Evolutionary conservation across 2,888 invertebrate genomes (phyloP), one percentile per base, ranked within the genome.

Genomic region (Stenurella melanura): DNA sequence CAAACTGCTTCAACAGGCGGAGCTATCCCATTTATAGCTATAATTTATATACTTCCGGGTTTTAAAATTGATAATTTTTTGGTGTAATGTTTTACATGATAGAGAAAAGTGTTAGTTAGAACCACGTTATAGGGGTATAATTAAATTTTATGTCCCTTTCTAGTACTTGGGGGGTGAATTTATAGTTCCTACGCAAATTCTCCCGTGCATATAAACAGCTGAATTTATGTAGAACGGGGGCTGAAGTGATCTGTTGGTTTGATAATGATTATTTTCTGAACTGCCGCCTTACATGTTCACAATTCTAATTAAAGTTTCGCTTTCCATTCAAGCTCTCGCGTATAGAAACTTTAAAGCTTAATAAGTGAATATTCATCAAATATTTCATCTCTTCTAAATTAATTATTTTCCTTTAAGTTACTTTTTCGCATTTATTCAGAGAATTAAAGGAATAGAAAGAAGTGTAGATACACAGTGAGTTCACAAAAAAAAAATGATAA

Each of bases 151-250:
- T 58, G 56, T 26, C 57, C 15, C 69, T 58, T 57, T 56, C 67
- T 26, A 19, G 38, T 17, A 21, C 42, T 30, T 61, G 26, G 11
- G 18, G 69, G 34, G 26, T 57, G 10, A 17, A 69, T 69, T 69
- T 69, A 69, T 69, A n/a, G 57, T 57, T 69, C 18, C 56, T 21
- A 69, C 30, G 57, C 57, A 69, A 57, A 69, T 69, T 69, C 69
- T 34, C 30, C 57, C 56, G 57, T 69, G 69, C 57, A 69, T 57
- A 69, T 57, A 69, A 69, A 69, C 69, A 50, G 30, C 69, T 18
- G 57, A n/a, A 69, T 69, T 69, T 69, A 21, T 57, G 34, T 57
- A 54, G 58, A 34, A 17, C 58, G 9, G 57, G 69, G 69, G 17
- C 26, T 30, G 61, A 34, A 61, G 61, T 61, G 61, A 61, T 61